Conservation (phyloP, 2,797 vertebrate species). For the Oreonectes daqikongensis region DNA sequence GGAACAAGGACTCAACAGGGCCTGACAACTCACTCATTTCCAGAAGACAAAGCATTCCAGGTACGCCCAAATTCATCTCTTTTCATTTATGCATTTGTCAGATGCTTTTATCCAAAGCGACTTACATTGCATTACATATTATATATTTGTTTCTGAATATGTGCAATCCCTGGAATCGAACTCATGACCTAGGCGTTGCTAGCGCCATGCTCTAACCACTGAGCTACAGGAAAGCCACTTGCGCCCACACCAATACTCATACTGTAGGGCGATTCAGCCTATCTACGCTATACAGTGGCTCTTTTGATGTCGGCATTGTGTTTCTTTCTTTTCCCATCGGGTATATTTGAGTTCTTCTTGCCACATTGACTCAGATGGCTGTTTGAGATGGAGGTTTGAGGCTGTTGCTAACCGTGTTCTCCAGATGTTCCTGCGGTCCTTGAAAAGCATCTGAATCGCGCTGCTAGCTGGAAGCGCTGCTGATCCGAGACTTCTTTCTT, state of each 20-base stretch:
- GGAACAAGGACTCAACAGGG: conserved; percentile 84
- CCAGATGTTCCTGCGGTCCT: conserved; percentile 26
- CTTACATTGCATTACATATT: no score
- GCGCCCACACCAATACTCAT: conserved; percentile 11
- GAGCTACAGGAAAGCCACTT: no score
- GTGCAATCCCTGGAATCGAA: no score
- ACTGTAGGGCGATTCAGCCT: not conserved
- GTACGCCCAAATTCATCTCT: conserved; percentile 68
- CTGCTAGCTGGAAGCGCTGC: conserved; percentile 18
- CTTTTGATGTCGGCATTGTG: conserved; percentile 48
- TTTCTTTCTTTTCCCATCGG: conserved; percentile 25
- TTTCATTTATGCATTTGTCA: no score
- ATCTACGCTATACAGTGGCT: not conserved
- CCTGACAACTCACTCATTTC: conserved; percentile 81
- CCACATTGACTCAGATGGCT: conserved; percentile 32
- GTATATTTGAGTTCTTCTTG: conserved; percentile 40
- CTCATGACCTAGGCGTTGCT: no score
- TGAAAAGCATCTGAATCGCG: conserved; percentile 20
- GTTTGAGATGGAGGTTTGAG: conserved; percentile 40
- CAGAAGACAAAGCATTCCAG: conserved; percentile 95
- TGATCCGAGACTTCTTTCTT: conserved; percentile 23
- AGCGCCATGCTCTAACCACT: no score
- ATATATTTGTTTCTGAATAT: no score
- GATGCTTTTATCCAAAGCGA: no score
- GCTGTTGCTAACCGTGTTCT: conserved; percentile 19